These are phyloP conservation scores for Cephonodes hylas DNA, from an alignment of 2,888 invertebrate species.

Conservation along the genomic window DNA sequence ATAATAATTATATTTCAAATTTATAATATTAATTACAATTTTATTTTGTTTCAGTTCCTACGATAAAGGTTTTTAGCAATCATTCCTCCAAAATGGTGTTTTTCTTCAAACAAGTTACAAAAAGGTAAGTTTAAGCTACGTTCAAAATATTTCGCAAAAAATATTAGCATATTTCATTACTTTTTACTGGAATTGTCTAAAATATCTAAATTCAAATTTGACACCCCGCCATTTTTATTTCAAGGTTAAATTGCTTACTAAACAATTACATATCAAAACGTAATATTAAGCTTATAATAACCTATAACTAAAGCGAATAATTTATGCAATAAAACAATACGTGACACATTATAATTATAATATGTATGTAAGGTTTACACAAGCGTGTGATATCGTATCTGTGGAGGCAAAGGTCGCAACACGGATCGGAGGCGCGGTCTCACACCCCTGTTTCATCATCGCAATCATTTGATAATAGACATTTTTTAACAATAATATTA, in stretches of 20 bases:
- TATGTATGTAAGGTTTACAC: slow-evolving; percentile 2
- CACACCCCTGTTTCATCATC: slow-evolving; percentile 49
- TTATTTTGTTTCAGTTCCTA: slow-evolving; percentile 1
- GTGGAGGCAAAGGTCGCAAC: slow-evolving; percentile 27
- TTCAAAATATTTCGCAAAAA: too few species aligned
- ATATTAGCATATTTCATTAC: too few species aligned
- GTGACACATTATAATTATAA: slow-evolving; percentile 10
- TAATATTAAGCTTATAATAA: too few species aligned
- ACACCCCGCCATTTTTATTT: not conserved
- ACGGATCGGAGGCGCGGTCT: slow-evolving; percentile 43
- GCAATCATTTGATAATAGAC: not conserved
- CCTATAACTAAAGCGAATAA: not conserved
- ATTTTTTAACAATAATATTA: slow-evolving; percentile 9
- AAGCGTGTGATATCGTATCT: slow-evolving; percentile 11
- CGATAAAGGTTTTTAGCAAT: slow-evolving; percentile 11
- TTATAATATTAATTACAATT: not conserved
- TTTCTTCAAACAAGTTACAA: slow-evolving; percentile 54
- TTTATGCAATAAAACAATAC: not conserved
- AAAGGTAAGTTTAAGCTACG: slow-evolving; percentile 65
- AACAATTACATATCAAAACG: too few species aligned
- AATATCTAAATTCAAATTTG: not conserved
- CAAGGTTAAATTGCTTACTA: not conserved
- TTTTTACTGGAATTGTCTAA: too few species aligned
- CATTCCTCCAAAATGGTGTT: slow-evolving; percentile 54
- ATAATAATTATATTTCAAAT: too few species aligned